Evolutionary conservation across 2,797 vertebrate genomes (phyloP).

Genomic region (Anableps anableps): DNA sequence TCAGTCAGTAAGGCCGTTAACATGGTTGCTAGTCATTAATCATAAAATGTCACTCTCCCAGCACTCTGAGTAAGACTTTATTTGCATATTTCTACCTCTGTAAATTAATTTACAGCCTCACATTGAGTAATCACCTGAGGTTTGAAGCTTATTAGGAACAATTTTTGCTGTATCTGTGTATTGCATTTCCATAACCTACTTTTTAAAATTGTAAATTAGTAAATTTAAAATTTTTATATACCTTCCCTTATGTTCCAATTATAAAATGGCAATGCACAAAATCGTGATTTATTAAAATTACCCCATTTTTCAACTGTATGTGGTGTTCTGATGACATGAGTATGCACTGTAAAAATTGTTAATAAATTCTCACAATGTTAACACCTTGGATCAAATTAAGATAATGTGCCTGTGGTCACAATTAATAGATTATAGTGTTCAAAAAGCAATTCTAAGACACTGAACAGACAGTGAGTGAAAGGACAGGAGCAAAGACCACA

Average conservation of each 20-base stretch:
- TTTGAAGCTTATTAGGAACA: neutral
- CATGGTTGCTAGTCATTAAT: constrained; percentile 62
- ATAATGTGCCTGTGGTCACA: constrained; percentile 5
- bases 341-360: neutral
- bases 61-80: constrained; percentile 33
- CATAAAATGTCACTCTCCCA: constrained; percentile 44
- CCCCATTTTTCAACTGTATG: neutral
- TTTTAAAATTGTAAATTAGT: neutral
- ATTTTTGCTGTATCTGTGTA: neutral
- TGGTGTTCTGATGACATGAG: neutral
- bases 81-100: constrained; percentile 50
- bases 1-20: constrained; percentile 69
- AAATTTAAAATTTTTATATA: neutral
- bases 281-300: neutral
- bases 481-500: neutral
- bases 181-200: neutral
- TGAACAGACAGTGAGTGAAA: neutral
- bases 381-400: constrained; percentile 6
- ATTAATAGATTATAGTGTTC: neutral
- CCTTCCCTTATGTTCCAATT: neutral
- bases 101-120: constrained; percentile 42
- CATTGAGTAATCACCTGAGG: constrained; percentile 17
- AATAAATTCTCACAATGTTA: neutral
- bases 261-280: neutral
- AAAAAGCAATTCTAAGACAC: neutral